These are phyloP conservation scores for Dinothrombium tinctorium DNA, from an alignment of 1,140 invertebrate genomes.

Conservation along the genomic window DNA sequence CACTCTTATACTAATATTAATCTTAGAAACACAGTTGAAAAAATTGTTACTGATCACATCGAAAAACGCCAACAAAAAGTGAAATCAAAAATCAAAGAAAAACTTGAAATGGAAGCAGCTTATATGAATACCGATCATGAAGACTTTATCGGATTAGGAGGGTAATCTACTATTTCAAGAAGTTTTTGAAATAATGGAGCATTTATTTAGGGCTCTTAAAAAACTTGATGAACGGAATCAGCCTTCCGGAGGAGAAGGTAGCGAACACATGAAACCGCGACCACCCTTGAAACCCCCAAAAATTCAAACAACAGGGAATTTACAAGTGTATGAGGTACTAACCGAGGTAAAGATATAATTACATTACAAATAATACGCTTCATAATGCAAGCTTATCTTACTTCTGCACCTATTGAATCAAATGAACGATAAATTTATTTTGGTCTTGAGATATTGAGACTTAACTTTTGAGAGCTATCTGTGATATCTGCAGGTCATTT, in stretches of 20 bases:
- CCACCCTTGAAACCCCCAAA: too few relatives aligned
- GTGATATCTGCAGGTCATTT: too few relatives aligned
- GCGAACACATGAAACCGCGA: constrained; percentile 82
- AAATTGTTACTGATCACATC: constrained; percentile 81
- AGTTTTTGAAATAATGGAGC: too few relatives aligned
- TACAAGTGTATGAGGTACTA: constrained; percentile 16
- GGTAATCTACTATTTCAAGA: constrained; percentile 28
- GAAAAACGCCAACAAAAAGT: constrained; percentile 79
- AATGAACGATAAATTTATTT: too few relatives aligned
- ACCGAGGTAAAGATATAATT: background rate
- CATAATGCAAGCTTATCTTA: too few relatives aligned
- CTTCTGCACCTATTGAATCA: too few relatives aligned
- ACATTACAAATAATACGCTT: too few relatives aligned
- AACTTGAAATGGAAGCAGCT: constrained; percentile 89
- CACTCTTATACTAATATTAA: too few relatives aligned
- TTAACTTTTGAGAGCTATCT: too few relatives aligned
- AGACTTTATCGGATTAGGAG: constrained; percentile 97
- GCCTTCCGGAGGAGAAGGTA: constrained; percentile 50
- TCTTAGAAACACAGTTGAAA: constrained; percentile 86
- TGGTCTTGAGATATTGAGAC: too few relatives aligned
- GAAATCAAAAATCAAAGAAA: constrained; percentile 78
- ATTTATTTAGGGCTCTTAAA: constrained; percentile 1
- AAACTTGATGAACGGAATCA: constrained; percentile 40
- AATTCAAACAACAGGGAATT: too few relatives aligned
- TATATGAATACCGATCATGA: constrained; percentile 99